Evolutionary conservation across 2,797 vertebrate genomes (phyloP), one percentile per base, ranked within the genome.

Genomic region (Australoheros facetus): DNA sequence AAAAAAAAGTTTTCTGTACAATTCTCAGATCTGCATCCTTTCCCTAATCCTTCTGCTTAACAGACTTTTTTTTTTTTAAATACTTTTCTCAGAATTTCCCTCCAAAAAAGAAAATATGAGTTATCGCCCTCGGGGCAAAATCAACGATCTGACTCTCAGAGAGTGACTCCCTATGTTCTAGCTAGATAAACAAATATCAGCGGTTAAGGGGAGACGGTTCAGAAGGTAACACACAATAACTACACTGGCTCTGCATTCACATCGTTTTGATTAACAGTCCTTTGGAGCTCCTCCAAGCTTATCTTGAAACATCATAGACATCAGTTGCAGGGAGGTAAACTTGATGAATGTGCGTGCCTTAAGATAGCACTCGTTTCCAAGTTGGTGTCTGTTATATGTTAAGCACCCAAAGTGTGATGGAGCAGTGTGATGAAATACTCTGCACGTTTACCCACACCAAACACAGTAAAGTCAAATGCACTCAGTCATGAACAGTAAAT

Each of bases 101-200:
- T 94, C 79, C 86, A 71, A 89, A 88, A 87, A 79, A 80, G 54
- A 76, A 87, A 91, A 83, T 88, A 89, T 92, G 93, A 90, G 94
- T 93, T 86, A 93, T 94, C 81, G 89, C 86, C 81, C 92, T 84
- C 12, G 30, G 91, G 94, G 85, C 87, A 93, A 95, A 95, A 84
- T 93, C 87, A 94, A 88, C 83, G 85, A 81, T 95, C 71, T 94
- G 91, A 90, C 89, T 95, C 74, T 83, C 56, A 80, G 90, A 92
- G 89, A 85, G 76, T 70, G 64, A 87, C 89, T 90, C 82, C 89
- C 91, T 81, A 88, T 89, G 88, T 94, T 95, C 93, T 56, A 26
- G 90, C 83, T 93, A 77, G 81, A 92, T 87, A 91, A 92, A 92
- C 88, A 92, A 86, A 87, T 80, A 83, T 62, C 54, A 58, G 81